A percentile compares a stretch with the other conserved stretches of the same genome.
These are phyloP conservation scores for Chitala chitala DNA, from an alignment of 2,113 vertebrate genomes.

Conservation along the genomic window DNA sequence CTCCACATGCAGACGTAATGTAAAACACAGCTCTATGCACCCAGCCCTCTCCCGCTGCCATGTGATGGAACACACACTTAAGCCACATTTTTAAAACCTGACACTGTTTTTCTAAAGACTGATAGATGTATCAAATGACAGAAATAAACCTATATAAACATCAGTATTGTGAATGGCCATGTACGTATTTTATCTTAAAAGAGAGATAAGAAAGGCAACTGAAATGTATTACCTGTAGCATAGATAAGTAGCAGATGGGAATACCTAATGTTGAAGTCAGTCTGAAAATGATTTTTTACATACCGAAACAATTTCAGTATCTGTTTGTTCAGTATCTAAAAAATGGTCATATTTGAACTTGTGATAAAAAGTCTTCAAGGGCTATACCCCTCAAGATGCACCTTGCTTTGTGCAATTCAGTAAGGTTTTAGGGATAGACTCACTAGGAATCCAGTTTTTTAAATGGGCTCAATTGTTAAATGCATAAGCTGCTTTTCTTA, in stretches of 20 bases:
- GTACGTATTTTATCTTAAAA: not conserved
- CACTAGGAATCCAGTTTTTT: not conserved
- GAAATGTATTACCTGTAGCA: too few relatives aligned
- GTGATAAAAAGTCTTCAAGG: not conserved
- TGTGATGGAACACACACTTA: not conserved
- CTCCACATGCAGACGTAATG: conserved; percentile 49
- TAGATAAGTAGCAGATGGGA: not conserved
- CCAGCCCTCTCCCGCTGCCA: conserved; percentile 23
- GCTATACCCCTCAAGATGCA: not conserved
- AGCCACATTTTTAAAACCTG: not conserved
- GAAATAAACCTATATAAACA: not conserved
- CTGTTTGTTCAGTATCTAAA: too few relatives aligned
- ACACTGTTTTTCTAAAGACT: not conserved
- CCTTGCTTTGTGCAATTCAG: not conserved
- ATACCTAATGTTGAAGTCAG: not conserved
- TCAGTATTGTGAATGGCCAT: not conserved
- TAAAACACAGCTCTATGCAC: conserved; percentile 50
- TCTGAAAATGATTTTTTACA: too few relatives aligned
- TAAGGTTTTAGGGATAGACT: not conserved
- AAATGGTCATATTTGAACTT: too few relatives aligned
- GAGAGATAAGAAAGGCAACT: not conserved
- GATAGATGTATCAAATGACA: not conserved
- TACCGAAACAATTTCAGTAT: too few relatives aligned
- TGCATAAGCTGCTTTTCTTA: not conserved
- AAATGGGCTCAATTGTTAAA: not conserved